Evolutionary conservation across 2,888 invertebrate species (phyloP).

Genomic region (Scotopteryx bipunctaria): DNA sequence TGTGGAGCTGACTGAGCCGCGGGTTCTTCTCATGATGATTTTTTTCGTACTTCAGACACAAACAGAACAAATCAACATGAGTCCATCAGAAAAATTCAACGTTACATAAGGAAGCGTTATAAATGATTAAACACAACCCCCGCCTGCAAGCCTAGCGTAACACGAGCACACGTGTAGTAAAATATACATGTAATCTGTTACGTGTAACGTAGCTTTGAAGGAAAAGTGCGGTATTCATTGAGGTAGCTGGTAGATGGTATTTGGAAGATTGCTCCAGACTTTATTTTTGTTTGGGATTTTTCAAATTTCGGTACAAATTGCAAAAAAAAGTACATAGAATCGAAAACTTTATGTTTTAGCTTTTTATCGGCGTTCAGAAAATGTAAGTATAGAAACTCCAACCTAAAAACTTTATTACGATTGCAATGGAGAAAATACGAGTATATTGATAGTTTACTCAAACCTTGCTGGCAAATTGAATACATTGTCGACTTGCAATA

Average conservation of each 20-base stretch:
- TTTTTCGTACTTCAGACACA: too few species aligned
- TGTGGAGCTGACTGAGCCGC: too few species aligned
- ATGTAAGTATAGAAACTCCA: too few species aligned
- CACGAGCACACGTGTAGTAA: conserved; percentile 43
- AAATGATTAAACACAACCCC: conserved; percentile 46
- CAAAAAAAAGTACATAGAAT: neutral
- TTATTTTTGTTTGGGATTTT: conserved; percentile 6
- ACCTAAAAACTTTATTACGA: neutral
- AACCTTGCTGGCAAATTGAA: conserved; percentile 35
- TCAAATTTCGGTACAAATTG: neutral
- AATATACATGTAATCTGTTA: conserved; percentile 60
- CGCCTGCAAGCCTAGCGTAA: conserved; percentile 37
- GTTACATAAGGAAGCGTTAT: conserved; percentile 39
- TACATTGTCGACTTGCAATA: conserved; percentile 40
- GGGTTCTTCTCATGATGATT: too few species aligned
- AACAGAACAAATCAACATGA: neutral
- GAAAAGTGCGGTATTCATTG: conserved; percentile 48
- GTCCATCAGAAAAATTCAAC: conserved; percentile 29
- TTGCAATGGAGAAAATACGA: neutral
- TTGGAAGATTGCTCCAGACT: neutral
- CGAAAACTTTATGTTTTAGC: too few species aligned
- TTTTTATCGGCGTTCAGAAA: too few species aligned
- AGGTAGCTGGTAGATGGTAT: neutral
- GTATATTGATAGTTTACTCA: neutral
- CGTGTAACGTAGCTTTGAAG: conserved; percentile 44